Base-by-base conservation (phyloP, 2,797 vertebrate genomes). In the Etheostoma perlongum region DNA sequence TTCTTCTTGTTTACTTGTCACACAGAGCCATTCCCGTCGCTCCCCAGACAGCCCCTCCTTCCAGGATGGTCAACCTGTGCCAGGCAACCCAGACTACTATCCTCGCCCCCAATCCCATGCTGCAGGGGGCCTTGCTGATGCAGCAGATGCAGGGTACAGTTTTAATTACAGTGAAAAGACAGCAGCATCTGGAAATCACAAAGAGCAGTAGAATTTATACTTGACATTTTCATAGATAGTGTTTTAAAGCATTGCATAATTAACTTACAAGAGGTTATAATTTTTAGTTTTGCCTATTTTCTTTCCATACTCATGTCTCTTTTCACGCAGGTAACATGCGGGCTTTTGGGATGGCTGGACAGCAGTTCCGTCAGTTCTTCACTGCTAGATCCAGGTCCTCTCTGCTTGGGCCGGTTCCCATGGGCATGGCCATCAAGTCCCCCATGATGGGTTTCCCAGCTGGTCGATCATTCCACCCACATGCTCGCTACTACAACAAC, bases 301-400 rank as follows among this genome's bases (percentile, higher is more conserved):
- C 8, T 27, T 27, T 23, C 15, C 6, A 33, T 51, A 62, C 5
- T 18, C 18, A 27, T 78, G 6, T 62, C 46, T 68, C 16, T 4
- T 53, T 16, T 68, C 16, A 2, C 62, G 12, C 75, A 97, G 97
- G 97, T 66, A 96, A 95, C 89, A 94, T 99, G 89, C 95, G 96
- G 40, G 85, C 93, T 83, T 96, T 96, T 91, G 96, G 90, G 60
- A 96, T 99, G 95, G 95, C 95, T 0, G 95, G 96, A 11, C 95
- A 95, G 87, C 97, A 98, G 86, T 96, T 98, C 76, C 96, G 96
- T 74, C 97, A 97, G 89, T 99, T 98, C 90, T 99, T 98, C 49
- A 79, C 97, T 5, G 91, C 97, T 14, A 96, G 96, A 23, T 90
- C 96, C 5, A 93, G 96, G 79, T 96, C 97, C 23, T 99, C 98